Evolutionary conservation across 2,113 vertebrate species (phyloP), one percentile per base, ranked within the genome.

Genomic region (Heterotis niloticus): DNA sequence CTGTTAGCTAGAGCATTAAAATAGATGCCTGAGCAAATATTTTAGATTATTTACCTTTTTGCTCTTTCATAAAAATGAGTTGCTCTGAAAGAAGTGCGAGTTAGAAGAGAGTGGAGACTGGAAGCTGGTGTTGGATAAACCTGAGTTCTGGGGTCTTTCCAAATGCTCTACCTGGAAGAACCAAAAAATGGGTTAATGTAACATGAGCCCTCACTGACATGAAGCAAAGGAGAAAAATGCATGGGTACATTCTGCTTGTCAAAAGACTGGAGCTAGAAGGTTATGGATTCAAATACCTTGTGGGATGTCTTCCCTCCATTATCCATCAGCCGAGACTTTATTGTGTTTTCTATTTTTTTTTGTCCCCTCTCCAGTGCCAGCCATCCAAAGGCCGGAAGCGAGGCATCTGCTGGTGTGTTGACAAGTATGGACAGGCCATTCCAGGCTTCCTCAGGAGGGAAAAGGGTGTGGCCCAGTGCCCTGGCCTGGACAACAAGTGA

Each of bases 381-480:
- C 95, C 96, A 0, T 97, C 97, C 84, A 97, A 95, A 87, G 97
- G 97, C 87, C 90, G 93, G 82, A 98, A 95, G 86, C 93, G 96
- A 79, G 97, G 97, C 79, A 93, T 94, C 88, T 99, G 96, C 90
- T 98, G 96, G 97, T 97, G 95, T 0, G 97, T 98, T 89, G 96
- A 99, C 88, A 97, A 95, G 87, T 98, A 97, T 0, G 97, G 97
- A 44, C 94, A 96, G 85, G 92, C 94, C 0, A 88, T 98, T 81
- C 95, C 95, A 0, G 93, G 94, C 10, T 93, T 94, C 12, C 88
- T 94, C 23, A 86, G 89, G 66, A 94, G 93, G 81, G 94, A 93
- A 69, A 91, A 88, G 83, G 95, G 91, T 54, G 94, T 94, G 20
- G 84, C 91, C 82, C 94, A 94, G 76, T 94, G 95, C 87, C 95